Conservation (phyloP, 2,888 invertebrate species). For the Harpalus rufipes region DNA sequence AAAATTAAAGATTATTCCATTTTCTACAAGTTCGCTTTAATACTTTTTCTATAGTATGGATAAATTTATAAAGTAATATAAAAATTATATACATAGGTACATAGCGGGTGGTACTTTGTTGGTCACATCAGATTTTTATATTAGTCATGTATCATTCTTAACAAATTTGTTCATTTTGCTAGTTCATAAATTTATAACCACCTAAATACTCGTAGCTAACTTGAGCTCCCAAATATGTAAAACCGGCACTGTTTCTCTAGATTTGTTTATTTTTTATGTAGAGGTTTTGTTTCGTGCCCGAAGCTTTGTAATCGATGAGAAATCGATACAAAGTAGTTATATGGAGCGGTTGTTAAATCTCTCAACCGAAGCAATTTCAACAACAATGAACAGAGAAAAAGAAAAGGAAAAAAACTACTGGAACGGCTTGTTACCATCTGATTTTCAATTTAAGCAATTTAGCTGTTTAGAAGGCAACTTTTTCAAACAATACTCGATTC, state of each 20-base stretch:
- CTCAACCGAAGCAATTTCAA: constrained; percentile 10
- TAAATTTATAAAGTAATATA: no score
- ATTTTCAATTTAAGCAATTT: constrained; percentile 27
- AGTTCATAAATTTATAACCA: no score
- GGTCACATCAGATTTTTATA: no score
- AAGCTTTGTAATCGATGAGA: constrained; percentile 48
- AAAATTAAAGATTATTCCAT: no score
- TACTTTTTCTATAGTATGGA: no score
- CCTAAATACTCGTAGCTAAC: no score
- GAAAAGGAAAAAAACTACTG: constrained; percentile 16
- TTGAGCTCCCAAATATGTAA: background rate
- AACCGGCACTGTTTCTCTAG: background rate
- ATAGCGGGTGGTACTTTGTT: no score
- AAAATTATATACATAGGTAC: no score
- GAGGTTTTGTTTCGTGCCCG: constrained; percentile 20
- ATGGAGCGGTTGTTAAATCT: constrained; percentile 44
- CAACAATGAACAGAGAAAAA: constrained; percentile 17
- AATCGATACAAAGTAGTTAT: constrained; percentile 45
- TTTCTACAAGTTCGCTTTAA: no score
- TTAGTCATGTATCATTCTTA: no score
- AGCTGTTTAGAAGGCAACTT: background rate
- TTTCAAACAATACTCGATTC: constrained; percentile 10
- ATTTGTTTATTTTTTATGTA: constrained; percentile 34
- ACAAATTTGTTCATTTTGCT: no score
- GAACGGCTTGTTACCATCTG: constrained; percentile 32